phyloP scores from a whole-genome alignment of 2,888 invertebrate species.

The Plebejus anna region DNA sequence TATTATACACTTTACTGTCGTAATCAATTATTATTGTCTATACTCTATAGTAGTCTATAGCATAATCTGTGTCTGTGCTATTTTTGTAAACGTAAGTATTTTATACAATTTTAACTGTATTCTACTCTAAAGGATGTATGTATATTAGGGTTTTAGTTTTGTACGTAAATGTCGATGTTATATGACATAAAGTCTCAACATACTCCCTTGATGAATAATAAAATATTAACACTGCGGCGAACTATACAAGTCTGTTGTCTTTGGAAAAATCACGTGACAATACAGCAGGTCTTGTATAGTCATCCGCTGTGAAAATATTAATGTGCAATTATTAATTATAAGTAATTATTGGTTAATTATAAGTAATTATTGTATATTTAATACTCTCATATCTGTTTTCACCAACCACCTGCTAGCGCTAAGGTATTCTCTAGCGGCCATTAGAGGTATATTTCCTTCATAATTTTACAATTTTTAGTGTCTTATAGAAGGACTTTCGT shows the following conservation, averaged over 20 bases:
- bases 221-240: not conserved
- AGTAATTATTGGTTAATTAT: not conserved
- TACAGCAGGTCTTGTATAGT: not conserved
- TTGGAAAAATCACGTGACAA: not conserved
- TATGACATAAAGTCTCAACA: not conserved
- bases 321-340: not conserved
- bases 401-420: too few species aligned
- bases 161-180: not conserved
- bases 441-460: too few species aligned
- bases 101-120: not conserved
- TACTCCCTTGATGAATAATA: not conserved
- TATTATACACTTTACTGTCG: constrained; percentile 6
- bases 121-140: not conserved
- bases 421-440: too few species aligned
- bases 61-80: not conserved
- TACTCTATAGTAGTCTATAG: not conserved
- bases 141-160: not conserved
- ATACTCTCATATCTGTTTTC: not conserved
- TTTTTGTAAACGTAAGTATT: constrained; percentile 7
- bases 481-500: too few species aligned
- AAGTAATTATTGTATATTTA: not conserved
- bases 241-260: not conserved
- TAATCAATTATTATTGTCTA: not conserved
- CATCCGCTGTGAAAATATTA: not conserved
- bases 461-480: too few species aligned